Base-by-base conservation (phyloP, 2,888 invertebrate genomes). In the Acrocera orbiculus region DNA sequence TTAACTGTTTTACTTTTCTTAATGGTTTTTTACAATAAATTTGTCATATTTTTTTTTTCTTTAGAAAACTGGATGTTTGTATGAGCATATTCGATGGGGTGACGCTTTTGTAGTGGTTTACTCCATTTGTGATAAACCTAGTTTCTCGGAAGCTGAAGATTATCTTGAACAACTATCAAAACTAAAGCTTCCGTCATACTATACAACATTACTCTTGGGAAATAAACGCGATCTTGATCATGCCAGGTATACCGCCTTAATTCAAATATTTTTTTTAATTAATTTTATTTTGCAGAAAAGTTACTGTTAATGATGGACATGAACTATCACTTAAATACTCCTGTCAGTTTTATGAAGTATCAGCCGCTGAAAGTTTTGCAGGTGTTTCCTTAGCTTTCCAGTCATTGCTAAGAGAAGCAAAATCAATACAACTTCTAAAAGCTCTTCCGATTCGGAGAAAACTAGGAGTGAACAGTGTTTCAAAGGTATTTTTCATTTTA, bases 321-420 rank as follows among this genome's bases (percentile, higher is more conserved):
- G 80, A 80, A 55, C 53, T 80, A 42, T 80, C 81, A 10, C 58
- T 80, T 46, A 70, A 75, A 42, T 80, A 71, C 53, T 76, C 79
- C 26, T 81, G 81, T 49, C 81, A 81, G 58, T 83, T 82, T 60
- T 80, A 81, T 60, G 83, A 83, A 60, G 79, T 82, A 37, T 80
- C 80, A 36, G 82, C 81, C 9, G 82, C 83, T 20, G 82, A 82
- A 56, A 79, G 78, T 47, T 74, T 74, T 47, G 79, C 80, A 1
- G 81, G 82, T 37, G 80, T 82, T 0, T 78, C 80, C 23, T 63
- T 81, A 36, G 81, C 81, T 30, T 82, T 83, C 61, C 78, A 79
- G 52, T 76, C 76, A 13, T 60, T 80, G 36, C 61, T 79, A 29
- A 61, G 78, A 28, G 79, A 80, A 56, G 79, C 80, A n/a, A 64